phyloP scores from a whole-genome alignment of 2,888 invertebrate genomes.

The Apotomis turbidana region DNA sequence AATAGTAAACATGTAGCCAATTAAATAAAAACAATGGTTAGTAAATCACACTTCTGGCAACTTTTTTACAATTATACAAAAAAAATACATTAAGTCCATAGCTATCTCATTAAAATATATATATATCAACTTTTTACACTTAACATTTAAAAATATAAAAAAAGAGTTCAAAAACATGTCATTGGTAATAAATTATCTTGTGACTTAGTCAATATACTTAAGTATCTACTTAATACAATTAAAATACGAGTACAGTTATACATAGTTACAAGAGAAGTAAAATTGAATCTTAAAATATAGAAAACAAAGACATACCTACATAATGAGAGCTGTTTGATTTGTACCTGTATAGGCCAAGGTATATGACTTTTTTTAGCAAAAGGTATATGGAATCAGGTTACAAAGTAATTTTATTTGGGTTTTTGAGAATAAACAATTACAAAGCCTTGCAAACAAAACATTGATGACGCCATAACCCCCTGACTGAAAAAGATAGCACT shows the following conservation, averaged over 20 bases:
- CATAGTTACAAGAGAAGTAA: conserved; percentile 50
- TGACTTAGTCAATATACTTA: conserved; percentile 81
- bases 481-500: no score
- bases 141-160: conserved; percentile 71
- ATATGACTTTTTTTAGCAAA: no score
- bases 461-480: no score
- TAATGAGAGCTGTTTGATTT: conserved; percentile 40
- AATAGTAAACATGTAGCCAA: conserved; percentile 1
- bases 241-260: conserved; percentile 50
- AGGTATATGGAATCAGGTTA: no score
- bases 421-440: no score
- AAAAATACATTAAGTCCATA: conserved; percentile 63
- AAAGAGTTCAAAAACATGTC: conserved; percentile 80
- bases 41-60: conserved; percentile 77
- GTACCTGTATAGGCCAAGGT: not conserved
- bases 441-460: no score
- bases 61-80: conserved; percentile 62
- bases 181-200: conserved; percentile 83
- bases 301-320: conserved; percentile 35
- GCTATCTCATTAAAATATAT: conserved; percentile 65
- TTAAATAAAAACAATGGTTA: conserved; percentile 60
- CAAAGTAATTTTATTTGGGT: no score
- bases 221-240: conserved; percentile 54
- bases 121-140: conserved; percentile 72
- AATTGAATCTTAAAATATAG: conserved; percentile 43